Percentiles rank a stretch among this genome's conserved stretches.
Conservation (phyloP, 64 coral and sea anemone species). For the Astreopora myriophthalma region DNA sequence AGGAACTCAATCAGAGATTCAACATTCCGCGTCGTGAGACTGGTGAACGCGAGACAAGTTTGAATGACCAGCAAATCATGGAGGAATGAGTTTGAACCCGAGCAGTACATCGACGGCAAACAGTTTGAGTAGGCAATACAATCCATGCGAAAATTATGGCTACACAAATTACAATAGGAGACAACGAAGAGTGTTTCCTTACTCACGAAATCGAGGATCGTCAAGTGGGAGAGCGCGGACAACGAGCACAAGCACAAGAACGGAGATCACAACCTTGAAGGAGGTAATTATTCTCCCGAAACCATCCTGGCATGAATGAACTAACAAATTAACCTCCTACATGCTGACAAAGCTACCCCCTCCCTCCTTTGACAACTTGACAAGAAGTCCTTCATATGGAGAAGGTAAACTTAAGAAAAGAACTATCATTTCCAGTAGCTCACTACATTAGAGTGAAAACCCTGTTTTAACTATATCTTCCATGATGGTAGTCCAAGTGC, state of each 20-base stretch:
- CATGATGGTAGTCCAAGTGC: too few species aligned
- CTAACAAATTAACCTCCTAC: too few species aligned
- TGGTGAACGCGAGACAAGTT: neutral
- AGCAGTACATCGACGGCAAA: neutral
- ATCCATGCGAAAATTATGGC: neutral
- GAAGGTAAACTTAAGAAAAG: too few species aligned
- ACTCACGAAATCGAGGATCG: neutral
- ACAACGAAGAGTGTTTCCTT: neutral
- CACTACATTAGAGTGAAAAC: too few species aligned
- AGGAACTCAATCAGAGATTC: neutral
- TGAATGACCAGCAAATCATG: neutral
- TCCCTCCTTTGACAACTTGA: too few species aligned
- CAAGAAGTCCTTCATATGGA: too few species aligned
- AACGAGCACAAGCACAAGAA: neutral
- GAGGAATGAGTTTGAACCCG: neutral
- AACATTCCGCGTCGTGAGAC: neutral
- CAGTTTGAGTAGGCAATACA: neutral
- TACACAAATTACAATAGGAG: neutral
- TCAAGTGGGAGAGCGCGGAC: neutral
- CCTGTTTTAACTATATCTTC: too few species aligned
- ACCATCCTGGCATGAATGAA: neutral
- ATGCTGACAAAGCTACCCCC: too few species aligned
- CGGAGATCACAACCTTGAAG: neutral
- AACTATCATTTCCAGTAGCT: too few species aligned
- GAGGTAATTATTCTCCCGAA: conserved; percentile 18